Percentiles rank a stretch among this genome's conserved stretches.
These are phyloP conservation scores for Dreissena polymorpha DNA, from an alignment of 1,140 invertebrate species.

Conservation along the genomic window DNA sequence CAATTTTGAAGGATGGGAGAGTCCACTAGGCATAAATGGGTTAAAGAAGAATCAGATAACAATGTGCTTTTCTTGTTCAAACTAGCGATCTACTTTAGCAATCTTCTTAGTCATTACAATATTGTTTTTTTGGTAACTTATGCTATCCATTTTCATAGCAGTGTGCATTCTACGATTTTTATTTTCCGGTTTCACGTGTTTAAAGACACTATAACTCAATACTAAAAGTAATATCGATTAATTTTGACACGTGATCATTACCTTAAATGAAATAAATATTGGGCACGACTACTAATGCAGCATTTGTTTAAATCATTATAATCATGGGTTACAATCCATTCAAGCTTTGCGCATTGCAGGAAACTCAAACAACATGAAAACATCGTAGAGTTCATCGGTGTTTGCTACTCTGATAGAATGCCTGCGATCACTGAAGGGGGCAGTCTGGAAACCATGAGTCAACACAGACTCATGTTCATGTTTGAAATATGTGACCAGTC, in stretches of 20 bases:
- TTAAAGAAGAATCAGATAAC: neutral
- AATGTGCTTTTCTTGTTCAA: neutral
- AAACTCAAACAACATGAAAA: constrained; percentile 28
- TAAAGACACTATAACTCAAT: no score
- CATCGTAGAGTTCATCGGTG: constrained; percentile 31
- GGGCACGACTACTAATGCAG: no score
- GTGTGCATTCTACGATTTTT: neutral
- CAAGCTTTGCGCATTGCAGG: neutral
- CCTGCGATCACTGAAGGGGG: neutral
- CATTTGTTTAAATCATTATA: no score
- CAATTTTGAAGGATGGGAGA: no score
- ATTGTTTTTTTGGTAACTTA: no score
- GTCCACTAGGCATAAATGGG: no score
- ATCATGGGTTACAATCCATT: no score
- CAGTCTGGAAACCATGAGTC: neutral
- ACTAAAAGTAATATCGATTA: no score
- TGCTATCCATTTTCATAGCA: neutral
- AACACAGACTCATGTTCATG: constrained; percentile 10
- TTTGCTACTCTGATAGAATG: constrained; percentile 4
- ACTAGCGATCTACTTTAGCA: no score
- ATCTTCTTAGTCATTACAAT: no score
- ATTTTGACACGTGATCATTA: no score
- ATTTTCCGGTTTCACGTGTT: neutral
- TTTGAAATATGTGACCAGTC: constrained; percentile 24
- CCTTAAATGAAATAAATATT: no score